A percentile compares a stretch with the other conserved stretches of the same genome.
These are phyloP conservation scores for Apantesis nais DNA, from an alignment of 2,888 invertebrate genomes.

Conservation along the genomic window DNA sequence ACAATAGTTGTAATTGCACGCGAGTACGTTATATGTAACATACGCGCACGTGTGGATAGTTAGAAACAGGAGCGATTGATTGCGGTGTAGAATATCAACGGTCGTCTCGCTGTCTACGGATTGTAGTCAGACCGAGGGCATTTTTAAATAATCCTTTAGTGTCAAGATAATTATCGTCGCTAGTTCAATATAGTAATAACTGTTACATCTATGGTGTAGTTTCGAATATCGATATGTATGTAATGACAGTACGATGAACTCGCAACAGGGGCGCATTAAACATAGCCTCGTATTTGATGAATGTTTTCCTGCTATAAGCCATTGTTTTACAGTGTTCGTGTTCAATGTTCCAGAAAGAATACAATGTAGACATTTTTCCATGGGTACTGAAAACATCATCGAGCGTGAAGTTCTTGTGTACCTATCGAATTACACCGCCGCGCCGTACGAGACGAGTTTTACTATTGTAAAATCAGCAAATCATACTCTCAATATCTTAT, in stretches of 20 bases:
- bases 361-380: conserved; percentile 56
- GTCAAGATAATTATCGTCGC: conserved; percentile 36
- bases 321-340: conserved; percentile 58
- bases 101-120: conserved; percentile 62
- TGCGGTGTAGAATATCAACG: conserved; percentile 51
- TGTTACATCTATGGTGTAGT: conserved; percentile 51
- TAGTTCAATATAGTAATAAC: conserved; percentile 44
- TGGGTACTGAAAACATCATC: conserved; percentile 44
- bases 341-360: conserved; percentile 61
- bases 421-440: conserved; percentile 19
- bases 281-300: conserved; percentile 55
- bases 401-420: conserved; percentile 35
- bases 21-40: conserved; percentile 32
- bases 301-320: conserved; percentile 62
- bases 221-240: conserved; percentile 53
- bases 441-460: conserved; percentile 12
- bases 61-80: conserved; percentile 52
- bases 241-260: conserved; percentile 53
- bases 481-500: conserved; percentile 13
- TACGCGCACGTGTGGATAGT: conserved; percentile 44
- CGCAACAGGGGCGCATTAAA: conserved; percentile 43
- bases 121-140: conserved; percentile 43
- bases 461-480: conserved; percentile 3
- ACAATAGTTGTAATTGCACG: conserved; percentile 23
- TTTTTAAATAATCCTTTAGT: conserved; percentile 50